These are phyloP conservation scores for Hippopotamus amphibius DNA, from an alignment of 2,113 vertebrate genomes.

Conservation along the genomic window DNA sequence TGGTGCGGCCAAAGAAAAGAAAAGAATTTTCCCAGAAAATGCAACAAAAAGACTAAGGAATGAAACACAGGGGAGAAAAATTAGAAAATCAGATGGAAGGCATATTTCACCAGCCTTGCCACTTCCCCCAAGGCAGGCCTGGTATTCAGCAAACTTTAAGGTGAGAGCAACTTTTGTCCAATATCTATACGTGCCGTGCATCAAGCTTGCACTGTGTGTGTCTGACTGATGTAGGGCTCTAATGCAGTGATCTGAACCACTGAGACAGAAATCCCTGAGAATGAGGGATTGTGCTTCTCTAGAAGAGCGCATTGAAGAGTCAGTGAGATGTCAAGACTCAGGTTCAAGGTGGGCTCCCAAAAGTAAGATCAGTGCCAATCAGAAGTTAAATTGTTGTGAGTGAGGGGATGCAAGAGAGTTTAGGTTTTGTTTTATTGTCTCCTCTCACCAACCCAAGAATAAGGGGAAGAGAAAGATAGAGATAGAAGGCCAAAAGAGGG, in stretches of 20 bases:
- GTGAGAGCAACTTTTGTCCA: background rate
- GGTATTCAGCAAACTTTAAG: background rate
- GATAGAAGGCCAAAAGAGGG: background rate
- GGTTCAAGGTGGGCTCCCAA: background rate
- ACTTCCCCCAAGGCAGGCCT: background rate
- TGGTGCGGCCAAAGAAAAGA: background rate
- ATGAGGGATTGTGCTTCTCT: background rate
- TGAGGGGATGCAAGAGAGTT: background rate
- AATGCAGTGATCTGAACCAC: background rate
- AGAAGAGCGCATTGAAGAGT: background rate
- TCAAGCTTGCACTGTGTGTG: background rate
- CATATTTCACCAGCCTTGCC: background rate
- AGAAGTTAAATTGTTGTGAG: background rate
- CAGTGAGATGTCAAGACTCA: constrained; percentile 5
- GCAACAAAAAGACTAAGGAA: constrained; percentile 41
- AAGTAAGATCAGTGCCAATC: background rate
- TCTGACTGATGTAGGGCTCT: background rate
- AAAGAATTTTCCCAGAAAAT: constrained; percentile 26
- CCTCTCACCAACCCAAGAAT: background rate
- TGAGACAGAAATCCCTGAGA: background rate
- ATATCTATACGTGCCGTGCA: background rate
- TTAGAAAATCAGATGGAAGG: background rate
- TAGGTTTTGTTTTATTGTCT: constrained; percentile 20
- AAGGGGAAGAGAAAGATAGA: background rate
- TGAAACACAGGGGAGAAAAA: background rate